Conservation (phyloP, 2,888 invertebrate species). For the Eupithecia tripunctaria region DNA sequence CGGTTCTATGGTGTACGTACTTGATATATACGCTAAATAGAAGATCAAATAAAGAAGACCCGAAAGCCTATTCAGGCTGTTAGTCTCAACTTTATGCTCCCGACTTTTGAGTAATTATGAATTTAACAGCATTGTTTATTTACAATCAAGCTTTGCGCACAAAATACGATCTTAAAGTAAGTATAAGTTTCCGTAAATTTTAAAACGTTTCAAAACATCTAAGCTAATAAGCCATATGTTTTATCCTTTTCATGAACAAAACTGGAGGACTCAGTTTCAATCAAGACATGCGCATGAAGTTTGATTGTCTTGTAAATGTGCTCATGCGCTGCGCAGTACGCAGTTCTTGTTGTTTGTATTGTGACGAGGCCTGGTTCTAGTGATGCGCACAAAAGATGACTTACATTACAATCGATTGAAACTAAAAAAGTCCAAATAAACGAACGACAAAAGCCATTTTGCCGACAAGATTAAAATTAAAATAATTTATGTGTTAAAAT, state of each 20-base stretch:
- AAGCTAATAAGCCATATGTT: constrained; percentile 58
- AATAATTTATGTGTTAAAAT: constrained; percentile 32
- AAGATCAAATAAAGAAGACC: background rate
- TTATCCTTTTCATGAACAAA: constrained; percentile 60
- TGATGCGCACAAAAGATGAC: background rate
- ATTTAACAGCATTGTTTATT: constrained; percentile 66
- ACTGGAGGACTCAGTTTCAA: constrained; percentile 27
- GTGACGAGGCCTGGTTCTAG: background rate
- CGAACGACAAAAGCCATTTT: constrained; percentile 23
- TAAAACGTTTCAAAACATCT: constrained; percentile 52
- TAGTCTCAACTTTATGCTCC: constrained; percentile 1
- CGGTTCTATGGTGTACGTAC: background rate
- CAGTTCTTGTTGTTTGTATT: background rate
- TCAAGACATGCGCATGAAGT: constrained; percentile 7
- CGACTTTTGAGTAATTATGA: constrained; percentile 45
- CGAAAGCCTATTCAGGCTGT: background rate
- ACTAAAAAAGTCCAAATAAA: constrained; percentile 25
- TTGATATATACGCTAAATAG: background rate
- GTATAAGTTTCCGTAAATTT: constrained; percentile 47
- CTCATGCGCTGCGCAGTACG: background rate
- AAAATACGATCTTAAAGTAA: constrained; percentile 59
- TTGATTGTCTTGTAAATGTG: background rate
- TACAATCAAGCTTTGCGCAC: constrained; percentile 75
- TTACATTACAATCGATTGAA: constrained; percentile 19
- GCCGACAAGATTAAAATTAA: constrained; percentile 38